phyloP scores from a whole-genome alignment of 2,797 vertebrate genomes.

The Megaceryle alcyon region DNA sequence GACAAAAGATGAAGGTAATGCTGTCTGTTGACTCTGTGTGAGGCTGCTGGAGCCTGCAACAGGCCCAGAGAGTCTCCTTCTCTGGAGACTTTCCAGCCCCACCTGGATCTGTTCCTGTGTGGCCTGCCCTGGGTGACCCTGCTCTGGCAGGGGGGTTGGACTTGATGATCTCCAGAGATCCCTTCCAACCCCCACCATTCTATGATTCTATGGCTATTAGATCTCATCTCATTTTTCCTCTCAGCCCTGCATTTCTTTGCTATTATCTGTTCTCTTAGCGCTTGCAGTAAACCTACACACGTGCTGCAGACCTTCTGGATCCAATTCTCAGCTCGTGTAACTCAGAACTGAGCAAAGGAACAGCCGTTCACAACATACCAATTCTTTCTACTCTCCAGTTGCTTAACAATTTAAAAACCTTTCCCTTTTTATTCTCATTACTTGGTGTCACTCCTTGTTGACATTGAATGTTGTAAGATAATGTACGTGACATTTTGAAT shows the following conservation, averaged over 20 bases:
- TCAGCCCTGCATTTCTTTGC: not conserved
- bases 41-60: no score
- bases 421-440: not conserved
- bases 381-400: not conserved
- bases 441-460: not conserved
- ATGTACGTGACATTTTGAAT: not conserved
- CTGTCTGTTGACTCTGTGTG: not conserved
- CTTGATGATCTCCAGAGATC: no score
- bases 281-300: not conserved
- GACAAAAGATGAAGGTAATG: not conserved
- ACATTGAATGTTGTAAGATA: not conserved
- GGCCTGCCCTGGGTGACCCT: no score
- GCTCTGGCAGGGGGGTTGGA: no score
- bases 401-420: not conserved
- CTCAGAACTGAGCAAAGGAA: not conserved
- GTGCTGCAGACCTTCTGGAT: not conserved
- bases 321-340: not conserved
- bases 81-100: no score
- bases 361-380: not conserved
- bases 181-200: no score
- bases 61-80: no score
- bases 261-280: not conserved
- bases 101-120: no score
- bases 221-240: not conserved
- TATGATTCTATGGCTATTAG: not conserved